A percentile compares a stretch with the other conserved stretches of the same genome.
These are phyloP conservation scores for Amiota minor DNA, from an alignment of 2,888 invertebrate species.

Conservation along the genomic window DNA sequence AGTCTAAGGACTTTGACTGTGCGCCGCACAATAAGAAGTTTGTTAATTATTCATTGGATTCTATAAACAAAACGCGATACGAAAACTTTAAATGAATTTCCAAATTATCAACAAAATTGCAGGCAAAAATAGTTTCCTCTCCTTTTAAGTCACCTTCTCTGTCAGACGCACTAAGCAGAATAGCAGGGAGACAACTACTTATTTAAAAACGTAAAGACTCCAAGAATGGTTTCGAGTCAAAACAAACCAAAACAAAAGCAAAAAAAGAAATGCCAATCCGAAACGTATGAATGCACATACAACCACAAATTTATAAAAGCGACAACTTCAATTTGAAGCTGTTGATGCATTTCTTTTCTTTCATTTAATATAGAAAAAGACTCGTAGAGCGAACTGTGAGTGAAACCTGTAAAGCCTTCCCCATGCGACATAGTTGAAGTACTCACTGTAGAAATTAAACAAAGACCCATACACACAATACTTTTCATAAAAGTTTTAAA, in stretches of 20 bases:
- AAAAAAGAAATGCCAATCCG: slow-evolving; percentile 29
- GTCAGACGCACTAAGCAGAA: neutral
- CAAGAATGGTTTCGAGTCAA: neutral
- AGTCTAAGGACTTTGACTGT: slow-evolving; percentile 32
- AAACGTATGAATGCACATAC: slow-evolving; percentile 17
- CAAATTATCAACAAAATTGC: slow-evolving; percentile 69
- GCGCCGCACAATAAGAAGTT: slow-evolving; percentile 61
- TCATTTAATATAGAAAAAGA: no score
- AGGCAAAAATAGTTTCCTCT: slow-evolving; percentile 54
- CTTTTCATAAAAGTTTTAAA: slow-evolving; percentile 61
- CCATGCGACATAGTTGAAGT: neutral
- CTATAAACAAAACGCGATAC: slow-evolving; percentile 69
- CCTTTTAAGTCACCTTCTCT: neutral
- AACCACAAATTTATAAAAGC: slow-evolving; percentile 40
- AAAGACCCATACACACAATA: slow-evolving; percentile 31
- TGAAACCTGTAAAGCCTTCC: no score
- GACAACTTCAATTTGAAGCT: slow-evolving; percentile 57
- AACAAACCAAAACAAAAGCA: slow-evolving; percentile 4
- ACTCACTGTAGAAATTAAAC: slow-evolving; percentile 17
- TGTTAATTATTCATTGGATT: slow-evolving; percentile 68
- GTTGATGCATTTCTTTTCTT: neutral
- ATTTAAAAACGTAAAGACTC: neutral
- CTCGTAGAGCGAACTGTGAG: no score
- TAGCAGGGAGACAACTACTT: slow-evolving; percentile 4
- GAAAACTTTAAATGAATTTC: slow-evolving; percentile 69